A percentile compares a stretch with the other conserved stretches of the same genome.
Conservation (phyloP, 2,113 vertebrate genomes). For the Gila orcuttii region DNA sequence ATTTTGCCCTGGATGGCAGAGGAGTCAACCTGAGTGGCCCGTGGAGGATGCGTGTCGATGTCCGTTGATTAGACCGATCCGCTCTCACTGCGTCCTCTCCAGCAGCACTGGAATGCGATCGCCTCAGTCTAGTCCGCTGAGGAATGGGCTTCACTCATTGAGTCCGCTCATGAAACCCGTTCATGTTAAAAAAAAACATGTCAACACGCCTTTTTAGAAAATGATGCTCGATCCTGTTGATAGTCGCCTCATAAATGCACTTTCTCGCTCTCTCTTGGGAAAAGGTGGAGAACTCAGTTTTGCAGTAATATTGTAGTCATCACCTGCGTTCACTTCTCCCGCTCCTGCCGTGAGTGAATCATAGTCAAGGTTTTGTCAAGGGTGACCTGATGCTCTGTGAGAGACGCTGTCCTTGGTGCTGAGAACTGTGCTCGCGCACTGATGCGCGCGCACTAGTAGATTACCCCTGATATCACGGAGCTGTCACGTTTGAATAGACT, state of each 20-base stretch:
- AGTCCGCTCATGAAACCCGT: slow-evolving; percentile 7
- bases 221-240: slow-evolving; percentile 55
- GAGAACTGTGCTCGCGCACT: slow-evolving; percentile 63
- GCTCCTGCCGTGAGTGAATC: slow-evolving; percentile 37
- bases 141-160: slow-evolving; percentile 36
- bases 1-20: slow-evolving; percentile 66
- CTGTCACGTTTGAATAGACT: slow-evolving; percentile 45
- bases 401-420: slow-evolving; percentile 75
- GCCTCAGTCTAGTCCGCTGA: slow-evolving; percentile 39
- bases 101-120: slow-evolving; percentile 55
- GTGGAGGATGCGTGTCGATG: slow-evolving; percentile 39
- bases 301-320: not conserved
- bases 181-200: not conserved
- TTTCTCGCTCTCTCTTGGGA: not conserved
- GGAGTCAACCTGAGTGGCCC: slow-evolving; percentile 31
- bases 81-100: slow-evolving; percentile 32
- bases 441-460: slow-evolving; percentile 57
- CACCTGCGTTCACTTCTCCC: not conserved
- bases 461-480: slow-evolving; percentile 53
- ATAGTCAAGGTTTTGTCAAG: slow-evolving; percentile 50
- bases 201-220: slow-evolving; percentile 15
- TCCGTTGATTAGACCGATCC: slow-evolving; percentile 41
- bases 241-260: slow-evolving; percentile 33
- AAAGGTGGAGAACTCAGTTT: not conserved
- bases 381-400: slow-evolving; percentile 73